Conservation (phyloP, 1,140 invertebrate species). For the Leguminivora glycinivorella region DNA sequence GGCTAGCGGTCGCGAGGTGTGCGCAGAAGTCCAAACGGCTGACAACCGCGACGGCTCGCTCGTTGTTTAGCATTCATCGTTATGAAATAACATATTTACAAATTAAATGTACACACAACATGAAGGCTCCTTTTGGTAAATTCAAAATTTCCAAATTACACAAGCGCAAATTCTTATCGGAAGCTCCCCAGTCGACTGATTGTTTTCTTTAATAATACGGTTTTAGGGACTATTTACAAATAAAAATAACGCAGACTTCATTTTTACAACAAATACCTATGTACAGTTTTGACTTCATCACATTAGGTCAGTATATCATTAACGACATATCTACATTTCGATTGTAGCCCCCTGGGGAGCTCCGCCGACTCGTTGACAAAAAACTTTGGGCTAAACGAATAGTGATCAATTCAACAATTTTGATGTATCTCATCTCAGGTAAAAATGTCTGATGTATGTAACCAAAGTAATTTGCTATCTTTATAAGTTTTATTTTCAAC, state of each 20-base stretch:
- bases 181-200: conserved; percentile 43
- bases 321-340: conserved; percentile 28
- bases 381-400: conserved; percentile 31
- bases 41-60: conserved; percentile 65
- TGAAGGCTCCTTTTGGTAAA: conserved; percentile 64
- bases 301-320: conserved; percentile 39
- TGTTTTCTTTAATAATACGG: not conserved
- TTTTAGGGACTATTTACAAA: conserved; percentile 50
- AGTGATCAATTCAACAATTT: conserved; percentile 37
- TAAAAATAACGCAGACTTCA: conserved; percentile 36
- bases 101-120: conserved; percentile 66
- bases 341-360: not conserved
- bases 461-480: conserved; percentile 61
- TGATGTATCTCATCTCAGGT: conserved; percentile 51
- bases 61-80: conserved; percentile 71
- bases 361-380: not conserved
- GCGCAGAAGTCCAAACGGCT: conserved; percentile 74
- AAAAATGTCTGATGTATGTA: conserved; percentile 47
- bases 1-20: conserved; percentile 42
- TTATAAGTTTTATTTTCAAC: conserved; percentile 48
- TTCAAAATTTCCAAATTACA: conserved; percentile 48
- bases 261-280: conserved; percentile 62
- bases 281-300: conserved; percentile 43
- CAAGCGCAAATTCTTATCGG: conserved; percentile 40
- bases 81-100: conserved; percentile 73